These are phyloP conservation scores for Anastrepha ludens DNA, from an alignment of 1,140 invertebrate genomes.

Conservation along the genomic window DNA sequence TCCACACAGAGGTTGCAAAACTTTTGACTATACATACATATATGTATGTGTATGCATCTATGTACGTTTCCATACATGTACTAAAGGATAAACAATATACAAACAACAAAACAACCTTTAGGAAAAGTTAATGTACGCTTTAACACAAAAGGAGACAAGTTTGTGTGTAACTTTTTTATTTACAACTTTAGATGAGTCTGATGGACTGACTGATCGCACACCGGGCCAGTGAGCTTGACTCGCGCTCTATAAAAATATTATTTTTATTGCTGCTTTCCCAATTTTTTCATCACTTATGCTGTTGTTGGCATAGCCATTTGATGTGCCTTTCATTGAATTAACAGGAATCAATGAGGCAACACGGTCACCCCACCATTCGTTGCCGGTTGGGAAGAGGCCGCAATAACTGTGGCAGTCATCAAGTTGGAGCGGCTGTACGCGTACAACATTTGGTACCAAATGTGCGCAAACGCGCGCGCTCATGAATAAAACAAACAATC, in stretches of 20 bases:
- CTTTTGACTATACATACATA: background rate
- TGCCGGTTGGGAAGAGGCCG: background rate
- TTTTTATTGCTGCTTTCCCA: conserved; percentile 7
- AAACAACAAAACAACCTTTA: background rate
- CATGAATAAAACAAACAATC: conserved; percentile 51
- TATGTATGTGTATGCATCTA: background rate
- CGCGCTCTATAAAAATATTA: conserved; percentile 7
- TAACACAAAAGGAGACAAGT: background rate
- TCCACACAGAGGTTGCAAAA: background rate
- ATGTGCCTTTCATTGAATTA: conserved; percentile 51
- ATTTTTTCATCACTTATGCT: background rate
- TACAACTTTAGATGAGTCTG: background rate
- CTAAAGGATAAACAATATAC: background rate
- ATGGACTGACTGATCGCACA: conserved; percentile 28
- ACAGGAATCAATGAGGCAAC: conserved; percentile 43
- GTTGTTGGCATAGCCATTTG: background rate
- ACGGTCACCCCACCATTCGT: background rate
- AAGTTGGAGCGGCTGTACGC: conserved; percentile 1
- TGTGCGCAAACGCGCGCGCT: conserved; percentile 51
- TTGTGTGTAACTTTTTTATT: background rate
- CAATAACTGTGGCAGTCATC: background rate
- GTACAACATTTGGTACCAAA: conserved; percentile 41
- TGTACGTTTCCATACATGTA: background rate
- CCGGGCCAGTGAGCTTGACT: conserved; percentile 39
- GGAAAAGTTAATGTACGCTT: background rate